Percentiles rank a stretch among this genome's conserved stretches.
Conservation (phyloP, 2,113 vertebrate species). For the Ceuthmochares aereus region DNA sequence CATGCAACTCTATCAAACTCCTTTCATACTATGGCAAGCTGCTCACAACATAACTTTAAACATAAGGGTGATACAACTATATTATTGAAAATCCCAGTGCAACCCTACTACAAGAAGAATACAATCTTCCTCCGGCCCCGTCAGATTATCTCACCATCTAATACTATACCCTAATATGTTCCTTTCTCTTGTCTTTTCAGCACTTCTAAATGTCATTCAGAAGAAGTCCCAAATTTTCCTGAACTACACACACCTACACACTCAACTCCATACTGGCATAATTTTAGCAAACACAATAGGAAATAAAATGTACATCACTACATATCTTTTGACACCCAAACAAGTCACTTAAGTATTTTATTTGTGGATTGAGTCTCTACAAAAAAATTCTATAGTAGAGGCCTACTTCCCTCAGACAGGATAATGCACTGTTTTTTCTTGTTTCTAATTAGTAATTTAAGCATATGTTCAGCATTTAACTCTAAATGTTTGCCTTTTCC, state of each 20-base stretch:
- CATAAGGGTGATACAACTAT: neutral
- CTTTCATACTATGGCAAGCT: slow-evolving; percentile 5
- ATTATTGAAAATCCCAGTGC: neutral
- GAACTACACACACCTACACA: neutral
- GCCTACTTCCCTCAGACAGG: slow-evolving; percentile 81
- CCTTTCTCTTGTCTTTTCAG: neutral
- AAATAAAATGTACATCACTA: slow-evolving; percentile 37
- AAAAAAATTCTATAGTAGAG: slow-evolving; percentile 46
- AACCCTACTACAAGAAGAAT: slow-evolving; percentile 2
- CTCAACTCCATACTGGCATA: neutral
- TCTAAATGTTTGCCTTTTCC: slow-evolving; percentile 89
- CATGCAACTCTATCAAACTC: neutral
- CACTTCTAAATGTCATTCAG: neutral
- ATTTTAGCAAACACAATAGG: neutral
- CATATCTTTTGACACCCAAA: neutral
- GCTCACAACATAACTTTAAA: slow-evolving; percentile 31
- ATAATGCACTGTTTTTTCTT: slow-evolving; percentile 82
- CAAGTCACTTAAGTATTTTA: slow-evolving; percentile 39
- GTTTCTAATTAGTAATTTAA: slow-evolving; percentile 89
- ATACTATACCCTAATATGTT: neutral
- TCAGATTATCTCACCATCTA: neutral
- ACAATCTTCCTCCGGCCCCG: neutral
- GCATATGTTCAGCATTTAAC: slow-evolving; percentile 90
- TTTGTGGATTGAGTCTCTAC: slow-evolving; percentile 45
- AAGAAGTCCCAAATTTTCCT: neutral